Percentiles rank a stretch among this genome's conserved stretches.
Evolutionary conservation across 2,797 vertebrate species (phyloP).

Genomic region (Rachycentron canadum): DNA sequence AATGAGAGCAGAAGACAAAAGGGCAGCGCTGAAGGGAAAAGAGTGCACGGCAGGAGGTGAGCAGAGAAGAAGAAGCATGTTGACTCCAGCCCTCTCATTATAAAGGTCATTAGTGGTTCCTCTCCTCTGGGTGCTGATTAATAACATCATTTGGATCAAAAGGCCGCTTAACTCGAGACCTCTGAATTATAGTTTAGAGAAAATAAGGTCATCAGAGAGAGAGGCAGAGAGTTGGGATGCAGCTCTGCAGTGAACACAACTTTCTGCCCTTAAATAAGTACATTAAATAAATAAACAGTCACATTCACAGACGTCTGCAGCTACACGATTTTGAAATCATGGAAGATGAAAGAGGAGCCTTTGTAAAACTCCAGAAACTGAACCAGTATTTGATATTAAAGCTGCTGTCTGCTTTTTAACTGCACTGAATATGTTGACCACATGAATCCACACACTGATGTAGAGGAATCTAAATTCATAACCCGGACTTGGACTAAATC

Average conservation of each 20-base stretch:
- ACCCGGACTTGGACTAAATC: conserved; percentile 4
- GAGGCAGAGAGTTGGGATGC: not conserved
- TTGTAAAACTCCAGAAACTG: not conserved
- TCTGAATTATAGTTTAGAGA: conserved; percentile 43
- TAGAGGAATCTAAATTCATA: conserved; percentile 5
- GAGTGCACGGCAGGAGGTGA: conserved; percentile 39
- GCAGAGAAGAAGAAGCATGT: conserved; percentile 30
- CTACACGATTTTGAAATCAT: not conserved
- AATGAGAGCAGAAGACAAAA: conserved; percentile 34
- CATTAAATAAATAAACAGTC: conserved; percentile 23
- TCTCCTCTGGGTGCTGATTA: conserved; percentile 68
- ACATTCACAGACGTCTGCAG: not conserved
- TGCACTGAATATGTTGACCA: not conserved
- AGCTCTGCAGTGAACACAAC: not conserved
- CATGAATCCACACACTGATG: too few relatives aligned
- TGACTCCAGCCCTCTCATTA: conserved; percentile 65
- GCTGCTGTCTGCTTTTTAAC: conserved; percentile 1
- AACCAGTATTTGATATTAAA: conserved; percentile 17
- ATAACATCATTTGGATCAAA: conserved; percentile 67
- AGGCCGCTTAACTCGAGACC: conserved; percentile 57
- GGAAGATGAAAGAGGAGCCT: not conserved
- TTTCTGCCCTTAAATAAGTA: not conserved
- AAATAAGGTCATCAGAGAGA: conserved; percentile 56
- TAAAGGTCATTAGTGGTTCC: conserved; percentile 66
- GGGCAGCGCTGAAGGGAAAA: conserved; percentile 17